Evolutionary conservation across 2,888 invertebrate genomes (phyloP).

Genomic region (Ptychoptera contaminata): DNA sequence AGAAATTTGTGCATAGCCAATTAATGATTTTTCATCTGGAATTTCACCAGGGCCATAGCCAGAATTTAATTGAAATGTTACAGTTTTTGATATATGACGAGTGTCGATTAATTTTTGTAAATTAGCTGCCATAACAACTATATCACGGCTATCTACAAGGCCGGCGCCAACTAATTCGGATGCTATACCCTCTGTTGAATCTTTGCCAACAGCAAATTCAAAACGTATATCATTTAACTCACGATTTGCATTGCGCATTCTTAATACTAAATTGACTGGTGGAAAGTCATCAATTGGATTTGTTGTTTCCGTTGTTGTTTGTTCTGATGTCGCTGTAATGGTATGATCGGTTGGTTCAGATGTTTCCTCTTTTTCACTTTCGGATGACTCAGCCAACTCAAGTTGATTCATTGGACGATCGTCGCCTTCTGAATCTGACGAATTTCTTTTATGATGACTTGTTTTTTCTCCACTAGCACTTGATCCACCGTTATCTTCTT

Average conservation of each 20-base stretch:
- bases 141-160: slow-evolving; percentile 80
- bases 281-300: slow-evolving; percentile 33
- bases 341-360: slow-evolving; percentile 30
- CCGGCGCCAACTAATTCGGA: slow-evolving; percentile 89
- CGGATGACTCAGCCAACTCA: slow-evolving; percentile 41
- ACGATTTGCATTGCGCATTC: slow-evolving; percentile 76
- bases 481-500: slow-evolving; percentile 48
- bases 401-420: slow-evolving; percentile 44
- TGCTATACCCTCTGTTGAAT: slow-evolving; percentile 84
- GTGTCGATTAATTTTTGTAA: slow-evolving; percentile 79
- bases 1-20: slow-evolving; percentile 96
- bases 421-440: slow-evolving; percentile 37
- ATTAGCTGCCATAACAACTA: slow-evolving; percentile 82
- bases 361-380: slow-evolving; percentile 37
- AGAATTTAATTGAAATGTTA: slow-evolving; percentile 76
- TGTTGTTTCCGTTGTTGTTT: slow-evolving; percentile 24
- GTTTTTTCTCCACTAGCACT: not conserved
- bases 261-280: slow-evolving; percentile 65
- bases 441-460: slow-evolving; percentile 30
- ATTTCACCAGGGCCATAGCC: slow-evolving; percentile 58
- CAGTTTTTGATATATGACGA: slow-evolving; percentile 46
- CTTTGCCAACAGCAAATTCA: slow-evolving; percentile 83
- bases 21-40: slow-evolving; percentile 84
- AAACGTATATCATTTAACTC: slow-evolving; percentile 97
- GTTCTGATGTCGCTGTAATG: slow-evolving; percentile 30